Percentiles rank a stretch among this genome's conserved stretches.
Evolutionary conservation across 2,113 vertebrate genomes (phyloP).

Genomic region (Bos indicus): DNA sequence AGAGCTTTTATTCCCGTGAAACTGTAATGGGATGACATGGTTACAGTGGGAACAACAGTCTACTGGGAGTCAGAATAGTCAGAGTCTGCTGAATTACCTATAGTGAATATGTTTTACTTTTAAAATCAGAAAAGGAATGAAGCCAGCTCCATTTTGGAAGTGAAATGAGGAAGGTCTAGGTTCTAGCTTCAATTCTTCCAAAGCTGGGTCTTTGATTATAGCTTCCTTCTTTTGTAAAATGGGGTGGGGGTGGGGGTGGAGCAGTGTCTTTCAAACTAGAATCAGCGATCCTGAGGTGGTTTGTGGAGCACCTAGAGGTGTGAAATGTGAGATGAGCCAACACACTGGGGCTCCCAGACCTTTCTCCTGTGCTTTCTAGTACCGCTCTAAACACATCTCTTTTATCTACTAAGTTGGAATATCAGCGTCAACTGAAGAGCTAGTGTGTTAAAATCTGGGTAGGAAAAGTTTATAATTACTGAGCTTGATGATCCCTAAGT

Average conservation of each 20-base stretch:
- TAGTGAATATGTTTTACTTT: neutral
- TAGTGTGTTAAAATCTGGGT: neutral
- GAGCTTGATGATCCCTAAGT: neutral
- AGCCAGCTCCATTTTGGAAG: neutral
- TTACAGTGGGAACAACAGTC: neutral
- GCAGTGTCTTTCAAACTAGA: neutral
- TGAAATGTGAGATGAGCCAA: neutral
- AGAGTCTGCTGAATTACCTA: neutral
- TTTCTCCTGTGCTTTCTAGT: neutral
- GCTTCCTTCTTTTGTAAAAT: neutral
- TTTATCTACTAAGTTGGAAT: neutral
- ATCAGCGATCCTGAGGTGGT: neutral
- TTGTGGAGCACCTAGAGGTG: neutral
- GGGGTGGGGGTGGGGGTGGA: neutral
- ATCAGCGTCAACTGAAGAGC: neutral
- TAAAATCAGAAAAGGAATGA: neutral
- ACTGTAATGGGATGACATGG: neutral
- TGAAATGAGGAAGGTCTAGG: neutral
- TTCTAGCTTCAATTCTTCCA: neutral
- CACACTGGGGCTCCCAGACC: neutral
- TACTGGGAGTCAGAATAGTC: neutral
- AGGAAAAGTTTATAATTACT: neutral
- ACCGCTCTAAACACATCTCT: neutral
- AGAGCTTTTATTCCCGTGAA: neutral
- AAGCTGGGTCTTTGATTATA: neutral